Percentiles rank a stretch among this genome's conserved stretches.
phyloP scores from a whole-genome alignment of 2,113 vertebrate species.

The Todiramphus saurophagus region DNA sequence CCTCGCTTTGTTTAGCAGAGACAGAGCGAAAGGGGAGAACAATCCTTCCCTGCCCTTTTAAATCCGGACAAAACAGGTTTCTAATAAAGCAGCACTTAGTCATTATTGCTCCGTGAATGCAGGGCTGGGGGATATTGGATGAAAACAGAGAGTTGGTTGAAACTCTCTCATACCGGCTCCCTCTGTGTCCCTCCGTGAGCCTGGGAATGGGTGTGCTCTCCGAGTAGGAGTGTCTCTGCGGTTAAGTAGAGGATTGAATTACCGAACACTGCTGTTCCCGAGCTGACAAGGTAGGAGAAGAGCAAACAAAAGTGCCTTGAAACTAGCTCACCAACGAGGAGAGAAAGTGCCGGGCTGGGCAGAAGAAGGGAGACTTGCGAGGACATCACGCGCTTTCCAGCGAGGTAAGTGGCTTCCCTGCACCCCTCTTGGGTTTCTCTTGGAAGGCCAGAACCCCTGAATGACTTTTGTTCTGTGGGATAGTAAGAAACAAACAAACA shows the following conservation, averaged over 20 bases:
- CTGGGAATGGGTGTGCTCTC: constrained; percentile 65
- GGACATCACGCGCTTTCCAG: not conserved
- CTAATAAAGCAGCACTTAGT: not conserved
- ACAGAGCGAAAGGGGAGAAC: not conserved
- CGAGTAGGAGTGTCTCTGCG: constrained; percentile 54
- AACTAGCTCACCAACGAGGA: not conserved
- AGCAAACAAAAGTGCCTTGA: constrained; percentile 27
- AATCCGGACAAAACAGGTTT: constrained; percentile 5
- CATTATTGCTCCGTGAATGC: not conserved
- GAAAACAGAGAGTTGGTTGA: not conserved
- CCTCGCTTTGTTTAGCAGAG: not conserved
- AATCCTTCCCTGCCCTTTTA: not conserved
- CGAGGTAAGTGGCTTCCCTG: constrained; percentile 21
- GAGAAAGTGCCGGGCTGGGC: not conserved
- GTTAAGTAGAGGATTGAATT: constrained; percentile 66
- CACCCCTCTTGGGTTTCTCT: fast-evolving
- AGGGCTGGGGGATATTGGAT: not conserved
- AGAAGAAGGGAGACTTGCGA: not conserved
- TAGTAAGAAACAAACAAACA: not conserved
- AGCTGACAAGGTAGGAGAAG: constrained; percentile 54
- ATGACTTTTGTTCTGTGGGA: not conserved
- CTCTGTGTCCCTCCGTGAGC: constrained; percentile 22
- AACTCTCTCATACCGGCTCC: constrained; percentile 19
- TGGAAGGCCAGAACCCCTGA: not conserved
- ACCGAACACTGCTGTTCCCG: constrained; percentile 43